Evolutionary conservation across 2,113 vertebrate genomes (phyloP).

Genomic region (Accipiter cooperii): DNA sequence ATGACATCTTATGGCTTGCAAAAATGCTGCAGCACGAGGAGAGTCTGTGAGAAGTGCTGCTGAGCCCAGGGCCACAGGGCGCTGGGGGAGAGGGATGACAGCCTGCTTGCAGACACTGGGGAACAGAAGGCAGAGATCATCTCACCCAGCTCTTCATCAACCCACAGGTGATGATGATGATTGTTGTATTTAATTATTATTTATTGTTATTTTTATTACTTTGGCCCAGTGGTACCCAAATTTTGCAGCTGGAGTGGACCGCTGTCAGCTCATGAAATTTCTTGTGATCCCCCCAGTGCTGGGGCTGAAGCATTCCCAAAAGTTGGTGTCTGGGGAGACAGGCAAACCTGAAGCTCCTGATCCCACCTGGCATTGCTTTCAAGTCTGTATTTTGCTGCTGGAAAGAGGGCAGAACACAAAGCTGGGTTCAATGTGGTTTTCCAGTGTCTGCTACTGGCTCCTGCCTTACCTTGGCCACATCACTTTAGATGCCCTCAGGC

Average conservation of each 20-base stretch:
- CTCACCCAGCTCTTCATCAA: not conserved
- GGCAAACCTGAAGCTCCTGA: not conserved
- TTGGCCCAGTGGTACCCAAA: too few species aligned
- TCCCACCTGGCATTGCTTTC: not conserved
- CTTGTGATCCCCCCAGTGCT: rapidly evolving
- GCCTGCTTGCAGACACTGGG: not conserved
- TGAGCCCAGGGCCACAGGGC: rapidly evolving
- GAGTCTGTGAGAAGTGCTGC: not conserved
- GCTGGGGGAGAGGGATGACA: not conserved
- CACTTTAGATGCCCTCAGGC: not conserved
- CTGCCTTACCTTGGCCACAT: not conserved
- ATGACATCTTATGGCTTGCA: not conserved
- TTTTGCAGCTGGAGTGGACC: not conserved
- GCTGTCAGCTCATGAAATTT: not conserved
- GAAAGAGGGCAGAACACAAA: not conserved
- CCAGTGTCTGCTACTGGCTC: not conserved
- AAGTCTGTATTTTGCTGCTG: not conserved
- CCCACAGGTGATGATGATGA: not conserved
- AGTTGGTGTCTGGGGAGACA: not conserved
- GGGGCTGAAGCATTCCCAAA: not conserved
- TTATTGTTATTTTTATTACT: not conserved
- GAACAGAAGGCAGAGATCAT: not conserved
- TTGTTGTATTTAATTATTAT: too few species aligned
- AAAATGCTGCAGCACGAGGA: rapidly evolving
- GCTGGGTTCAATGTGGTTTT: not conserved